These are phyloP conservation scores for Lasiommata megera DNA, from an alignment of 2,888 invertebrate genomes.

Conservation along the genomic window DNA sequence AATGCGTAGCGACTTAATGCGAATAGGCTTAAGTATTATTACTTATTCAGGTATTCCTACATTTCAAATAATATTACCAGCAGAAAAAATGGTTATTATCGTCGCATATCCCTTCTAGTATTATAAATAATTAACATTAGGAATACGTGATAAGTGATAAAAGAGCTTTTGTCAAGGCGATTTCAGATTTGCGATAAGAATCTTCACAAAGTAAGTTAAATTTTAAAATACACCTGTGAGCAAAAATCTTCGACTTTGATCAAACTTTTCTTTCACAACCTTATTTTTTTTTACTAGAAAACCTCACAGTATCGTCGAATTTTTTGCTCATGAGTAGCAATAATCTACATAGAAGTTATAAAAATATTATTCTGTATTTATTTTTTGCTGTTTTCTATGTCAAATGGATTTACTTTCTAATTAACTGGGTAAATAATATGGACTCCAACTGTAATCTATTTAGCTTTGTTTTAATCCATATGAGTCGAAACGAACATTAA, in stretches of 20 bases:
- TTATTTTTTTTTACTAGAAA: neutral
- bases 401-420: neutral
- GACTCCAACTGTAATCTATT: neutral
- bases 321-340: conserved; percentile 1
- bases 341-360: conserved; percentile 2
- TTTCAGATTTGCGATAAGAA: neutral
- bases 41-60: too few species aligned
- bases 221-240: neutral
- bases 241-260: neutral
- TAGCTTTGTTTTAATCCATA: conserved; percentile 6
- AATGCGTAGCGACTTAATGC: too few species aligned
- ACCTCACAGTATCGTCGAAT: neutral
- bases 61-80: too few species aligned
- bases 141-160: neutral
- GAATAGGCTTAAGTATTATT: too few species aligned
- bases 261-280: neutral
- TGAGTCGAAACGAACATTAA: conserved; percentile 54
- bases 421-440: neutral
- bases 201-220: neutral
- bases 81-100: neutral
- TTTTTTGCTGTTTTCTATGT: neutral
- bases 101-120: neutral
- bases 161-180: neutral
- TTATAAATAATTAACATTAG: neutral
- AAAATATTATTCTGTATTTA: conserved; percentile 3